Evolutionary conservation across 2,113 vertebrate genomes (phyloP), one percentile per base, ranked within the genome.

Genomic region (Pavo muticus): DNA sequence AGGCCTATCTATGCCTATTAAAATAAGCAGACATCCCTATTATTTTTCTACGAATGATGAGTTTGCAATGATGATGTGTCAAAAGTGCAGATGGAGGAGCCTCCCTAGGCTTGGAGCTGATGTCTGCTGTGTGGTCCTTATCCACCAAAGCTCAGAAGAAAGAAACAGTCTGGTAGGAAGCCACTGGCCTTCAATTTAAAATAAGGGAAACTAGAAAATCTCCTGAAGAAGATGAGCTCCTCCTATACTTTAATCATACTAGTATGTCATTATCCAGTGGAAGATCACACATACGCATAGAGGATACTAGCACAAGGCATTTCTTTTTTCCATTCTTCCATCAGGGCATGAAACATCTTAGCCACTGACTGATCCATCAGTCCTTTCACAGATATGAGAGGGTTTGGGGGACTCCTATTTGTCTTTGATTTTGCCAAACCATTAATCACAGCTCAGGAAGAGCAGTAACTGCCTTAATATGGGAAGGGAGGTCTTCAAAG

Each of bases 341-440:
- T 21, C 15, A 65, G 32, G 6, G 23, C 56, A n/a, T 1, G 3
- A 81, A 70, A 23, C 2, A 10, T 29, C 14, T 90, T 91, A 70
- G 17, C 42, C 59, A 70, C 30, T 1, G 14, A 50, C 37, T 37
- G 47, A 60, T 73, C 35, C 42, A 42, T 30, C 20, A 15, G 18
- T n/a, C 19, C 60, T 56, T 76, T 86, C 32, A 60, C 39, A 40
- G 6, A 63, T 9, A 32, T 0, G 0, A 50, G 4, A 4, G 37
- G 6, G 2, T 29, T 80, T 85, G 14, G 21, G 25, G 3, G 19
- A 39, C 32, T 72, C 67, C 11, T 67, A 8, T 37, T 90, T 39
- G 44, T 48, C 21, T 20, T 17, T 32, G 37, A 7, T 82, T 65
- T 88, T 63, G 24, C 25, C 24, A 54, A 90, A 52, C 8, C 0